These are phyloP conservation scores for Montipora sp. DNA, from an alignment of 64 coral and sea anemone species.

Conservation along the genomic window DNA sequence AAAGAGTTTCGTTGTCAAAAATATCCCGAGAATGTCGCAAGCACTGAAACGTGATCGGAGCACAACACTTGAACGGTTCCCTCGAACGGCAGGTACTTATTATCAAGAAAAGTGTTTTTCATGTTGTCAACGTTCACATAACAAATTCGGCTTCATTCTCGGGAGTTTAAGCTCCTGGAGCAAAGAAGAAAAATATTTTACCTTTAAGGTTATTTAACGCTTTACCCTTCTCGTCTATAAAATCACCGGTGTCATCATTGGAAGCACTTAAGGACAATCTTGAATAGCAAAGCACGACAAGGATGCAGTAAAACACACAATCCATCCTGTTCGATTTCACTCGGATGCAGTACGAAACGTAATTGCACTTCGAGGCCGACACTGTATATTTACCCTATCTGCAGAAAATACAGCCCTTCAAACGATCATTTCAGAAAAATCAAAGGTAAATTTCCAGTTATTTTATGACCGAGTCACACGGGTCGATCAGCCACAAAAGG, in stretches of 20 bases:
- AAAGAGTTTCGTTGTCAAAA: neutral
- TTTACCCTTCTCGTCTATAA: constrained; percentile 33
- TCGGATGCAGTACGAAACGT: neutral
- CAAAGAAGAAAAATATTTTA: neutral
- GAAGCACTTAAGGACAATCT: neutral
- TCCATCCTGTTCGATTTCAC: neutral
- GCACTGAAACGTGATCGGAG: neutral
- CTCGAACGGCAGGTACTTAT: neutral
- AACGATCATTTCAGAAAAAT: constrained; percentile 23
- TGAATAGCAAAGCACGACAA: constrained; percentile 6
- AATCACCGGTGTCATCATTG: constrained; percentile 24
- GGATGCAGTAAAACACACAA: neutral
- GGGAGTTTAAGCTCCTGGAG: neutral
- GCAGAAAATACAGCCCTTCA: neutral
- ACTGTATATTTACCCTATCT: neutral
- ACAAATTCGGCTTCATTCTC: neutral
- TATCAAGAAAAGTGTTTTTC: neutral
- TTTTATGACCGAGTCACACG: constrained; percentile 7
- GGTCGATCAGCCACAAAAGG: neutral
- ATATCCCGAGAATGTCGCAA: neutral
- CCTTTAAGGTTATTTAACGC: constrained; percentile 25
- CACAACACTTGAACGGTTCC: neutral
- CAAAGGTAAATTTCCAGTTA: neutral
- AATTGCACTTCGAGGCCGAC: neutral
- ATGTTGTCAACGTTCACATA: neutral